A percentile compares a stretch with the other conserved stretches of the same genome.
These are phyloP conservation scores for Amblyjoppa proteus DNA, from an alignment of 2,888 invertebrate species.

Conservation along the genomic window DNA sequence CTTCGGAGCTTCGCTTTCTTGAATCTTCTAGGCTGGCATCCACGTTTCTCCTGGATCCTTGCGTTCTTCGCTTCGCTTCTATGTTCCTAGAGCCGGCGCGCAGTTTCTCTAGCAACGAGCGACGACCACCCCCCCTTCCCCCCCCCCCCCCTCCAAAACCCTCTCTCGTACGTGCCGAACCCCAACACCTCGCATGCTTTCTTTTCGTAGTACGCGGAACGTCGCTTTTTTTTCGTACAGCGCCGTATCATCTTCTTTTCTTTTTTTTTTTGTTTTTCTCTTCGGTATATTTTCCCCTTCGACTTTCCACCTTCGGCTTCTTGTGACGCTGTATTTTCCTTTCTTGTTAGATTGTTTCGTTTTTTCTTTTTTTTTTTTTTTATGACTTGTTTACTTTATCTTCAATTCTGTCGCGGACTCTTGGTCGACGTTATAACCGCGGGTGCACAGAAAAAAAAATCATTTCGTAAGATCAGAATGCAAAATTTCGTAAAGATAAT, in stretches of 20 bases:
- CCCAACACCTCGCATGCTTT: slow-evolving; percentile 54
- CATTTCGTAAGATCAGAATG: too few relatives aligned
- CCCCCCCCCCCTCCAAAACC: slow-evolving; percentile 19
- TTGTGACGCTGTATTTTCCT: slow-evolving; percentile 44
- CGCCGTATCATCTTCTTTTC: background rate
- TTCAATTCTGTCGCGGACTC: background rate
- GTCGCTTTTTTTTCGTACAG: slow-evolving; percentile 45
- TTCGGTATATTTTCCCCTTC: slow-evolving; percentile 6
- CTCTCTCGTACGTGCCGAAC: slow-evolving; percentile 70
- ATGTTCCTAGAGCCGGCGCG: slow-evolving; percentile 13
- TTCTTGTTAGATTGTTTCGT: slow-evolving; percentile 12
- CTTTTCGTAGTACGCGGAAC: slow-evolving; percentile 56
- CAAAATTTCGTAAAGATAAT: too few relatives aligned
- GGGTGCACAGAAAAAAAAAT: too few relatives aligned
- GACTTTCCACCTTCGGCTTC: slow-evolving; percentile 22
- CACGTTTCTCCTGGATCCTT: background rate
- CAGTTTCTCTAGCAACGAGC: slow-evolving; percentile 40
- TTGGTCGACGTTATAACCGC: background rate
- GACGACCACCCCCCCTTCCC: slow-evolving; percentile 1
- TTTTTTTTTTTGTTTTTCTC: slow-evolving; percentile 5
- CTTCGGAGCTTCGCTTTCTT: slow-evolving; percentile 53
- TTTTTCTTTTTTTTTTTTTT: slow-evolving; percentile 16
- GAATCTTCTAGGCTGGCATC: slow-evolving; percentile 21
- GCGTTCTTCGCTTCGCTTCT: slow-evolving; percentile 17
- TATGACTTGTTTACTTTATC: background rate